Base-by-base conservation (phyloP, 2,797 vertebrate species). In the Martes flavigula region DNA sequence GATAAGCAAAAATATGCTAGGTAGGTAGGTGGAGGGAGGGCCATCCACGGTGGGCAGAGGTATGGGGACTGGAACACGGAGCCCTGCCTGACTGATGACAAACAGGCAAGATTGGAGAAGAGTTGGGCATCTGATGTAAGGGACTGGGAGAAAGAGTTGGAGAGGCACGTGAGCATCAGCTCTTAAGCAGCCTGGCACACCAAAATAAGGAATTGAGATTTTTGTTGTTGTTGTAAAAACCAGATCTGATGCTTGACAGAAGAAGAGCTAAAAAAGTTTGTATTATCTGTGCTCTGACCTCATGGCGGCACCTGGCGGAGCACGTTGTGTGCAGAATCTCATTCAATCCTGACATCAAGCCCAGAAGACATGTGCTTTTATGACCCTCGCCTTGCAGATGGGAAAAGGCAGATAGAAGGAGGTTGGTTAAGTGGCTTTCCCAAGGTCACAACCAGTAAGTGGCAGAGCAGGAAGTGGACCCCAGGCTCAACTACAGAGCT, bases 251-350 rank as follows among this genome's bases (percentile, higher is more conserved):
- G 27, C 14, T 9, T 51, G 75, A 51, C 32, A 38, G 5, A 20
- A 18, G 48, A 21, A 27, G 10, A 87, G 78, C 48, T 64, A 9
- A 38, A 13, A 68, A 38, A n/a, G 5, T 64, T 54, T 85, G 60
- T 54, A 2, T 43, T 40, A 25, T 48, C 14, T 5, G 18, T 9
- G 21, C 18, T 35, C 38, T 9, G 38, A 48, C 30, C 78, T 40
- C 4, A 3, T 3, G 23, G 38, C 2, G 38, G 1, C 2, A 3
- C 3, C 25, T 30, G 23, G 18, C 1, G 43, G 40, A 56, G 15
- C 13, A 4, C 2, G 3, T 3, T 2, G 5, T 30, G 56, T 7
- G 10, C n/a, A 43, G 85, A 21, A 58, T 1, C 10, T 35, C 12
- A 32, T 14, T 21, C 40, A 15, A 30, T 70, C 58, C 46, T 58